A percentile compares a stretch with the other conserved stretches of the same genome.
Evolutionary conservation across 2,113 vertebrate species (phyloP).

Genomic region (Ageneiosus marmoratus): DNA sequence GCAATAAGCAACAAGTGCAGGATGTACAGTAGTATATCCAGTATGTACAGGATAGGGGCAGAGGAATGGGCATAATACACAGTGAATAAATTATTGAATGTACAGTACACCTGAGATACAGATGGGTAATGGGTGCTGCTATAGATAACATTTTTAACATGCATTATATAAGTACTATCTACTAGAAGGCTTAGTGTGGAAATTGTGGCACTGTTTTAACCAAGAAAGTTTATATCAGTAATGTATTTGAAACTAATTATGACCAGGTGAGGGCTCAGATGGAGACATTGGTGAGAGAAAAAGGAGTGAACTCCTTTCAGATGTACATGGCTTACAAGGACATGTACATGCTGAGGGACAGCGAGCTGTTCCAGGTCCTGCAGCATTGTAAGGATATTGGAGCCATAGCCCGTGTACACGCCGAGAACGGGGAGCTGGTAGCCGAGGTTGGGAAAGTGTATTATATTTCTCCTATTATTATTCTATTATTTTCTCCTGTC

Average conservation of each 20-base stretch:
- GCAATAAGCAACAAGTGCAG: no score
- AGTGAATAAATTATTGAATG: no score
- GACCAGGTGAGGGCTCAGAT: slow-evolving; percentile 88
- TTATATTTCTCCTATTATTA: background rate
- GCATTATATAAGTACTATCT: background rate
- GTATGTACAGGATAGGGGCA: no score
- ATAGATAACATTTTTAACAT: no score
- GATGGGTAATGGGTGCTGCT: no score
- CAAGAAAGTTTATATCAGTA: background rate
- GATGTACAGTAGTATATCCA: no score
- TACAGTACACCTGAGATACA: no score
- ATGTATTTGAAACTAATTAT: background rate
- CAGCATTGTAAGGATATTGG: slow-evolving; percentile 91
- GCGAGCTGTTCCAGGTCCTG: slow-evolving; percentile 91
- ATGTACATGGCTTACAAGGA: slow-evolving; percentile 99
- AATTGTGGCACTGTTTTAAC: background rate
- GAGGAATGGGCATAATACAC: no score
- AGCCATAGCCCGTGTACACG: slow-evolving; percentile 88
- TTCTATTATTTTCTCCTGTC: background rate
- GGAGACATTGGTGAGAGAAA: slow-evolving; percentile 91
- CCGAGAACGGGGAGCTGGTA: slow-evolving; percentile 95
- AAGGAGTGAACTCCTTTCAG: slow-evolving; percentile 96
- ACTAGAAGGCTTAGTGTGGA: background rate
- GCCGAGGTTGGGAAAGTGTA: slow-evolving; percentile 79
- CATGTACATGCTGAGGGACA: slow-evolving; percentile 92